Evolutionary conservation across 2,888 invertebrate species (phyloP).

Genomic region (Latheticus oryzae): DNA sequence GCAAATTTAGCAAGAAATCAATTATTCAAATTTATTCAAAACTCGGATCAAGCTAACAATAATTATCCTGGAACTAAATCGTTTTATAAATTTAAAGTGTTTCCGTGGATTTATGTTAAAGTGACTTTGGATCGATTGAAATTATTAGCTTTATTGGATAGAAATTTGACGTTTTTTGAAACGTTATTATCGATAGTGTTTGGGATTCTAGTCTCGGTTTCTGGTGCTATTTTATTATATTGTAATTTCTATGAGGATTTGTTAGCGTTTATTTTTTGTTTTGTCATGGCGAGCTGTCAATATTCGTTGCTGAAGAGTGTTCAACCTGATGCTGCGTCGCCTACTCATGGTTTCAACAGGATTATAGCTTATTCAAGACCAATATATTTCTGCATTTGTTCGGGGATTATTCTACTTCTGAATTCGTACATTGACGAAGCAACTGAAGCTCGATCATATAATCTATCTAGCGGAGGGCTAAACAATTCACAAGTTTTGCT

Average conservation of each 20-base stretch:
- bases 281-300: constrained; percentile 97
- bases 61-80: constrained; percentile 57
- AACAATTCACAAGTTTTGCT: constrained; percentile 73
- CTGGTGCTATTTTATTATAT: constrained; percentile 86
- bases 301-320: constrained; percentile 97
- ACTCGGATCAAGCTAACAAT: constrained; percentile 57
- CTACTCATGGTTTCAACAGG: constrained; percentile 97
- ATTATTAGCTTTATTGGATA: constrained; percentile 91
- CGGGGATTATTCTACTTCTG: constrained; percentile 64
- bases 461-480: constrained; percentile 17
- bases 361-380: constrained; percentile 94
- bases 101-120: constrained; percentile 76
- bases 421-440: constrained; percentile 63
- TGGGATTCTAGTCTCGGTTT: constrained; percentile 84
- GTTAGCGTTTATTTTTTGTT: constrained; percentile 93
- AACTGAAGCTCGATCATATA: constrained; percentile 30
- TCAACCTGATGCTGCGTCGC: constrained; percentile 98
- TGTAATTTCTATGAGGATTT: constrained; percentile 91
- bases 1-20: constrained; percentile 68
- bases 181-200: constrained; percentile 84
- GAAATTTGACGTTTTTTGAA: constrained; percentile 87
- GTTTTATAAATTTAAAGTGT: constrained; percentile 82
- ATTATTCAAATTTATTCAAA: constrained; percentile 71
- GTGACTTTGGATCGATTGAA: constrained; percentile 93
- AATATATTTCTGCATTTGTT: constrained; percentile 90